Percentiles rank a stretch among this genome's conserved stretches.
phyloP scores from a whole-genome alignment of 2,888 invertebrate genomes.

The Cephus sareptanus region DNA sequence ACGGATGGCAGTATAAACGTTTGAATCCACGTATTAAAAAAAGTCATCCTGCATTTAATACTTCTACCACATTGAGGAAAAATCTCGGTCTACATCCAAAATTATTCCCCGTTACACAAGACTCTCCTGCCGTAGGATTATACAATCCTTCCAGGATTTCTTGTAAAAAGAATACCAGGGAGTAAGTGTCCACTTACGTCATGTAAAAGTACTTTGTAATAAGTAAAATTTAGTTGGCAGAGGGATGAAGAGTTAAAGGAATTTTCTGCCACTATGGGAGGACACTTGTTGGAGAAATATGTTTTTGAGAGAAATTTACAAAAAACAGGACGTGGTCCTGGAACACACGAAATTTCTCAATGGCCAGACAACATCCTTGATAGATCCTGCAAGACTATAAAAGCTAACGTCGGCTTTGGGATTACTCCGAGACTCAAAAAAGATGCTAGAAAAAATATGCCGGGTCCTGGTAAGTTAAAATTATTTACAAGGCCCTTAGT shows the following conservation, averaged over 20 bases:
- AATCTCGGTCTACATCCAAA: conserved; percentile 35
- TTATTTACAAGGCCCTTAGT: neutral
- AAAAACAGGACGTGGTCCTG: conserved; percentile 31
- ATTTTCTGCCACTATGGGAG: conserved; percentile 29
- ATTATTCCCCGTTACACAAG: neutral
- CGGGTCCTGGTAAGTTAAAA: conserved; percentile 26
- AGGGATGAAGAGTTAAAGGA: conserved; percentile 26
- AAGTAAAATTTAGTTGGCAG: conserved; percentile 32
- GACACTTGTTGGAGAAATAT: conserved; percentile 8
- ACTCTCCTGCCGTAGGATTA: conserved; percentile 26
- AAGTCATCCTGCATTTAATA: conserved; percentile 31
- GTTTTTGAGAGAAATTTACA: neutral
- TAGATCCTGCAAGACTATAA: conserved; percentile 11
- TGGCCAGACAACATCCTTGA: conserved; percentile 35
- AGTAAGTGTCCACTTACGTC: neutral
- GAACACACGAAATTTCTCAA: conserved; percentile 31
- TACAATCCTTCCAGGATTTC: conserved; percentile 26
- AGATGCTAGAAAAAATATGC: conserved; percentile 17
- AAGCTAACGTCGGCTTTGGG: conserved; percentile 29
- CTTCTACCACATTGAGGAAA: neutral
- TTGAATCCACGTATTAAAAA: conserved; percentile 23
- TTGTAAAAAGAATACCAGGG: conserved; percentile 17
- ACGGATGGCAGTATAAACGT: conserved; percentile 17
- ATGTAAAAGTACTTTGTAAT: neutral
- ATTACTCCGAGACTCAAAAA: conserved; percentile 22